These are phyloP conservation scores for Eristalis arbustorum DNA, from an alignment of 2,888 invertebrate species.

Conservation along the genomic window DNA sequence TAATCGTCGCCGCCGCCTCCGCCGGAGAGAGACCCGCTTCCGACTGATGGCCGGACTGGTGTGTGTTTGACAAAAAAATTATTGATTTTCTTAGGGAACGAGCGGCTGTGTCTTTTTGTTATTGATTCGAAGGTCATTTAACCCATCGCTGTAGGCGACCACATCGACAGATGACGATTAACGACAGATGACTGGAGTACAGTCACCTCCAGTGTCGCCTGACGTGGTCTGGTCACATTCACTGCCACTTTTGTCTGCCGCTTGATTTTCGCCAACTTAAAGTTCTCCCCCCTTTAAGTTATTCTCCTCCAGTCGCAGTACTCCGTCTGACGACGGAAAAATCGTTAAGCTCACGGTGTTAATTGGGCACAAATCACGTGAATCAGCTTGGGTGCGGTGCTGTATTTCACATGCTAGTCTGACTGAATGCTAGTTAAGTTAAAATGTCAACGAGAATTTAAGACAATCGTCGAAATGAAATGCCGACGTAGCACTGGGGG, in stretches of 20 bases:
- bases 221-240: neutral
- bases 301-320: neutral
- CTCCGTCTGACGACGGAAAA: constrained; percentile 3
- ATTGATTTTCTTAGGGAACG: constrained; percentile 31
- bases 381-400: constrained; percentile 56
- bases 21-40: constrained; percentile 11
- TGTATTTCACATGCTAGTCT: constrained; percentile 24
- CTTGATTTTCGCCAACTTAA: neutral
- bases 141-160: constrained; percentile 11
- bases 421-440: constrained; percentile 53
- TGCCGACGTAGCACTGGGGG: neutral
- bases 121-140: constrained; percentile 39
- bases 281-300: constrained; percentile 14
- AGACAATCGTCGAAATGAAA: constrained; percentile 56
- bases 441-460: constrained; percentile 59
- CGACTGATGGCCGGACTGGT: neutral
- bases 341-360: constrained; percentile 37
- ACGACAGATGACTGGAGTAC: neutral
- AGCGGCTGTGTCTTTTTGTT: neutral
- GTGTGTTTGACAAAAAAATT: neutral
- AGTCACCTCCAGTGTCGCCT: neutral
- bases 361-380: constrained; percentile 42
- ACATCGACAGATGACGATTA: constrained; percentile 4
- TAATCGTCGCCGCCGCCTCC: neutral
- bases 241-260: neutral